A percentile compares a stretch with the other conserved stretches of the same genome.
Evolutionary conservation across 2,113 vertebrate genomes (phyloP).

Genomic region (Oplegnathus fasciatus): DNA sequence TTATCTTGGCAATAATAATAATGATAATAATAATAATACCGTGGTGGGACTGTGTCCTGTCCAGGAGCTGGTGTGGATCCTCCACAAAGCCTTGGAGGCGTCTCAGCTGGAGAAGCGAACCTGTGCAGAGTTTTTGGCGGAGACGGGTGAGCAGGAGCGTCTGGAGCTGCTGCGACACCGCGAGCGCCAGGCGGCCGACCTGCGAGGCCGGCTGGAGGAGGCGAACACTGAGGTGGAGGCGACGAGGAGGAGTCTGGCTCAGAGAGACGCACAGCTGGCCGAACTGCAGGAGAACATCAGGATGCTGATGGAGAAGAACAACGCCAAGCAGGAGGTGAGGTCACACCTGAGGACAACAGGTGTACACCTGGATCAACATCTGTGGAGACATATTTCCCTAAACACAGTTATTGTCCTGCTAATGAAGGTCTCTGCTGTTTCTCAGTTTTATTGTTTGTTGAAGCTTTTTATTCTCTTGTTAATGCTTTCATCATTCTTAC

Average conservation of each 20-base stretch:
- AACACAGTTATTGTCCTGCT: no score
- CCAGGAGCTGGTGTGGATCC: constrained; percentile 93
- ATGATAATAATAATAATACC: not conserved
- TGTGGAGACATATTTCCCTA: no score
- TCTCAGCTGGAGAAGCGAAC: constrained; percentile 93
- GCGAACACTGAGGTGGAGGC: constrained; percentile 82
- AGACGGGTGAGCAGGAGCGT: constrained; percentile 86
- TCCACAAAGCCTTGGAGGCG: constrained; percentile 93
- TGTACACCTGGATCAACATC: not conserved
- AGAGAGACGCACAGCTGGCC: constrained; percentile 83
- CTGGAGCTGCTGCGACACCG: constrained; percentile 92
- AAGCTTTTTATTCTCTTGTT: no score
- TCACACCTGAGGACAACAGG: not conserved
- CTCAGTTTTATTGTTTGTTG: no score
- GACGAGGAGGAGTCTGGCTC: constrained; percentile 72
- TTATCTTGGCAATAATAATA: no score
- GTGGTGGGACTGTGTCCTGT: not conserved
- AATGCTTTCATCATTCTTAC: no score
- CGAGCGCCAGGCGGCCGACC: constrained; percentile 87
- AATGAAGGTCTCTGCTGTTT: no score
- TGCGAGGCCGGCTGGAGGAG: constrained; percentile 81
- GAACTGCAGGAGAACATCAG: constrained; percentile 86
- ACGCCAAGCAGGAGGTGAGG: constrained; percentile 89
- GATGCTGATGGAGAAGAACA: constrained; percentile 90
- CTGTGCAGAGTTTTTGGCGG: constrained; percentile 87